phyloP scores from a whole-genome alignment of 35 echinoderm and acorn worm species.

The Lytechinus pictus region DNA sequence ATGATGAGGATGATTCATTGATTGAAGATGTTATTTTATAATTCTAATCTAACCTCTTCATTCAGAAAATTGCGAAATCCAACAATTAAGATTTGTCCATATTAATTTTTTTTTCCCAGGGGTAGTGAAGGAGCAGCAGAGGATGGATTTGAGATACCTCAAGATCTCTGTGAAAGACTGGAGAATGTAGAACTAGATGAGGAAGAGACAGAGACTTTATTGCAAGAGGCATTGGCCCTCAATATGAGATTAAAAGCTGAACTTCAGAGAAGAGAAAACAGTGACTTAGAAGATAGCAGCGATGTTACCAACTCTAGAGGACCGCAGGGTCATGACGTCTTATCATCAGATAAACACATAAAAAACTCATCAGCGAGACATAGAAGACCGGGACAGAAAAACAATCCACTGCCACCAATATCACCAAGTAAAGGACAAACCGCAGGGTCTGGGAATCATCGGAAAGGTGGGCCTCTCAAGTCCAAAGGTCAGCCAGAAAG shows the following conservation, averaged over 20 bases:
- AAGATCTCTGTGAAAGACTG: slow-evolving; percentile 13
- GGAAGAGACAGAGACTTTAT: slow-evolving; percentile 38
- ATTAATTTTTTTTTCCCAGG: slow-evolving; percentile 11
- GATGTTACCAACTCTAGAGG: neutral
- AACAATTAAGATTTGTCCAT: no score
- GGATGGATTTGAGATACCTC: neutral
- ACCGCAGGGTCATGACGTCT: neutral
- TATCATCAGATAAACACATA: neutral
- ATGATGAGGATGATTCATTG: no score
- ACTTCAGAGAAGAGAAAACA: slow-evolving; percentile 33
- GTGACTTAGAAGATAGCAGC: neutral
- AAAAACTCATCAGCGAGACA: neutral
- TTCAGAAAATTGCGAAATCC: no score
- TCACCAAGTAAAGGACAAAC: slow-evolving; percentile 26
- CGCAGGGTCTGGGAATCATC: neutral
- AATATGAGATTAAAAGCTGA: slow-evolving; percentile 33
- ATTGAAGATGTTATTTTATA: no score
- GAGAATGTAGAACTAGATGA: slow-evolving; percentile 12
- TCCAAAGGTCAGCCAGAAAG: neutral
- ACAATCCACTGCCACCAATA: slow-evolving; percentile 38
- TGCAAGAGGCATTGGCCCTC: slow-evolving; percentile 23
- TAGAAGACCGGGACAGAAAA: slow-evolving; percentile 39
- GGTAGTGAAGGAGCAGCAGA: neutral
- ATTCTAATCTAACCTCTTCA: no score
- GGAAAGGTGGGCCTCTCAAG: slow-evolving; percentile 4